Conservation (phyloP, 2,113 vertebrate species). For the Sinocyclocheilus anshuiensis region DNA sequence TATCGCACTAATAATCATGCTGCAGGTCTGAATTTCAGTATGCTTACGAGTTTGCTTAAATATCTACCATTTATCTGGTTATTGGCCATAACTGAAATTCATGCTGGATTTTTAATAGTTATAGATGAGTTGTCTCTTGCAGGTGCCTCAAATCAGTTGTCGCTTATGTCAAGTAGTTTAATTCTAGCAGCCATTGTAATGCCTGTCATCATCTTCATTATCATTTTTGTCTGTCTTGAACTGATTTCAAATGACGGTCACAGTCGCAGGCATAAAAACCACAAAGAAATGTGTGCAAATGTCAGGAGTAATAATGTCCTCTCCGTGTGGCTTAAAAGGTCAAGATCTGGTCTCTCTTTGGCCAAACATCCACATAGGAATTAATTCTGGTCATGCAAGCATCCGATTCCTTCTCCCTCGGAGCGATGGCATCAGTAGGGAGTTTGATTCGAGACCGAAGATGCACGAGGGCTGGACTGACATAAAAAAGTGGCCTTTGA, state of each 20-base stretch:
- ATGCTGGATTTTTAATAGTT: neutral
- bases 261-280: constrained; percentile 21
- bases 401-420: neutral
- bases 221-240: neutral
- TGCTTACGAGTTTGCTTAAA: neutral
- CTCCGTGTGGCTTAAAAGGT: constrained; percentile 45
- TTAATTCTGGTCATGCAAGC: constrained; percentile 35
- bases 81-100: neutral
- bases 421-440: constrained; percentile 1
- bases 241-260: constrained; percentile 38
- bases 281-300: constrained; percentile 50
- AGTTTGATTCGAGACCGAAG: neutral
- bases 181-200: neutral
- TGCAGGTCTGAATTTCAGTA: neutral
- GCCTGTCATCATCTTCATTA: neutral
- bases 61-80: neutral
- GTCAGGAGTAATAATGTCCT: constrained; percentile 57
- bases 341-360: constrained; percentile 30
- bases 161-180: neutral
- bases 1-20: neutral
- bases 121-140: neutral
- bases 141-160: neutral
- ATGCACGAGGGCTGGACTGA: neutral
- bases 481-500: constrained; percentile 12
- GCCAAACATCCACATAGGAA: constrained; percentile 23